Conservation (phyloP, 2,113 vertebrate genomes). For the Eonycteris spelaea region DNA sequence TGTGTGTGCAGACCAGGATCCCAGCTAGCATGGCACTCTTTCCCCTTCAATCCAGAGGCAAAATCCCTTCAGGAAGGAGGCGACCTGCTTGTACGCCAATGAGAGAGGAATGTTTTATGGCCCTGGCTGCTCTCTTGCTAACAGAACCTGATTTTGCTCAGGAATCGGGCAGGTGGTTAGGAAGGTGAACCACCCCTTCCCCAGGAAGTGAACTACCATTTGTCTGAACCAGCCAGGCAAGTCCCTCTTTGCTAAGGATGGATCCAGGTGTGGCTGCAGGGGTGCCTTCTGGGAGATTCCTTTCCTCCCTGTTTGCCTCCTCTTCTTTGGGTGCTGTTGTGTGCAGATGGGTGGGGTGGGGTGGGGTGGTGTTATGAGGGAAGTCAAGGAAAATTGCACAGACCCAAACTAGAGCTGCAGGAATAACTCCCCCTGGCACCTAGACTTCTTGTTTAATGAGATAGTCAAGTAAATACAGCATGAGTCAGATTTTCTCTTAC, state of each 20-base stretch:
- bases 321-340: not conserved
- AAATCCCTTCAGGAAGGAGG: not conserved
- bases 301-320: not conserved
- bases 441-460: not conserved
- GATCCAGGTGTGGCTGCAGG: rapidly evolving
- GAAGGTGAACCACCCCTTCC: not conserved
- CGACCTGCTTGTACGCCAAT: not conserved
- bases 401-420: not conserved
- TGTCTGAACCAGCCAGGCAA: not conserved
- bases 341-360: not conserved
- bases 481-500: constrained; percentile 44
- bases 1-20: not conserved
- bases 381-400: not conserved
- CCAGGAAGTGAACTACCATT: not conserved
- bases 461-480: not conserved
- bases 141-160: not conserved
- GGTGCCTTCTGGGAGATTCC: not conserved
- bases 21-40: not conserved
- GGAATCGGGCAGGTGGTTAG: not conserved
- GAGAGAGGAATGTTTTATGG: not conserved
- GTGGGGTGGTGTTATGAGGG: too few species aligned
- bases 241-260: not conserved
- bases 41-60: not conserved
- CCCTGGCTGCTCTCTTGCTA: not conserved
- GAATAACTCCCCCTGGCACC: not conserved